A percentile compares a stretch with the other conserved stretches of the same genome.
Evolutionary conservation across 2,797 vertebrate genomes (phyloP).

Genomic region (Cichlasoma orientale): DNA sequence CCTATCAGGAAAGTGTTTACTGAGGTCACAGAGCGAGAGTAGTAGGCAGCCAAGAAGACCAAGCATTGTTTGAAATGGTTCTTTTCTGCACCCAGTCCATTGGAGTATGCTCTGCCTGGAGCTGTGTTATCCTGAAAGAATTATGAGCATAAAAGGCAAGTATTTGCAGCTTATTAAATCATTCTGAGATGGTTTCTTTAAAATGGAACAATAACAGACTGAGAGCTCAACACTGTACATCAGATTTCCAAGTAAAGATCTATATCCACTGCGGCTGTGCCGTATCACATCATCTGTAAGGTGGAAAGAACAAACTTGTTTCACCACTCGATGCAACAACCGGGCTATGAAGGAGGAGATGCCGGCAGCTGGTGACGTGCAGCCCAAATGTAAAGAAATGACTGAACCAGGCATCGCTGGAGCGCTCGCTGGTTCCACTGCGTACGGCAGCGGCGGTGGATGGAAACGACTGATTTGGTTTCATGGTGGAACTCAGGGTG

Average conservation of each 20-base stretch:
- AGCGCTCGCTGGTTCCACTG: too few relatives aligned
- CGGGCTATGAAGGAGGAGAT: background rate
- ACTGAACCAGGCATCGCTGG: too few relatives aligned
- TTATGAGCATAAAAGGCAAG: accelerated
- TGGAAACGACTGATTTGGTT: background rate
- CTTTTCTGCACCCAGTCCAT: background rate
- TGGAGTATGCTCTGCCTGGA: background rate
- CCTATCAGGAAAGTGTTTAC: background rate
- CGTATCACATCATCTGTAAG: too few relatives aligned
- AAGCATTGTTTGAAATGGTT: background rate
- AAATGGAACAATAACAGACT: accelerated
- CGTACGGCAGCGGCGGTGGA: background rate
- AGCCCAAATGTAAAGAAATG: too few relatives aligned
- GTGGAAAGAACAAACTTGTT: background rate
- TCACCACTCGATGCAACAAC: background rate
- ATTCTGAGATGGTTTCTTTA: background rate
- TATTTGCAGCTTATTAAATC: background rate
- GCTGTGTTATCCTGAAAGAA: background rate
- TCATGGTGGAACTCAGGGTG: background rate
- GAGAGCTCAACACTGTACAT: accelerated
- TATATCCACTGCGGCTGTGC: too few relatives aligned
- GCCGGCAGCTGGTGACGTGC: background rate
- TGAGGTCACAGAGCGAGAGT: background rate
- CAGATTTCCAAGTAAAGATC: too few relatives aligned
- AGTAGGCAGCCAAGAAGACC: background rate